Evolutionary conservation across 2,797 vertebrate species (phyloP).

Genomic region (Neosilurus hyrtlii): DNA sequence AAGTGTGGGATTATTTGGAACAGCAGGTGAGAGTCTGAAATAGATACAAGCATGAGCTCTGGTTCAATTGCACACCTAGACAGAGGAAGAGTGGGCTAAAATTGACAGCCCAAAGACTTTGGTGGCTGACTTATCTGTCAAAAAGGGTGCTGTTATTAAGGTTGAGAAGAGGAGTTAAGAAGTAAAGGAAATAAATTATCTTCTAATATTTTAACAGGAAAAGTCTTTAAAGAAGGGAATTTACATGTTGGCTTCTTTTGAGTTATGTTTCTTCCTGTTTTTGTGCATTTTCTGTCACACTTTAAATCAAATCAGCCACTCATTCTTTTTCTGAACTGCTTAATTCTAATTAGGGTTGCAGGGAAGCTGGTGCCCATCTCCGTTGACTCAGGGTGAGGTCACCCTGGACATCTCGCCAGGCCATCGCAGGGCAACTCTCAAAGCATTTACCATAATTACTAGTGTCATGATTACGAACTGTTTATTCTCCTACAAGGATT

Average conservation of each 20-base stretch:
- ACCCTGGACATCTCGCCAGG: too few species aligned
- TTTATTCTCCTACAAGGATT: background rate
- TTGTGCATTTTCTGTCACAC: background rate
- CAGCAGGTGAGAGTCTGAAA: conserved; percentile 10
- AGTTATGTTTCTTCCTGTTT: too few species aligned
- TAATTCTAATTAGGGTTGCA: too few species aligned
- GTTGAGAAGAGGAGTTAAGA: background rate
- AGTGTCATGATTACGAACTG: background rate
- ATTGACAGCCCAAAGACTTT: background rate
- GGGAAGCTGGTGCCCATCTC: too few species aligned
- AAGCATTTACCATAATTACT: background rate
- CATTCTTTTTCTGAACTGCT: too few species aligned
- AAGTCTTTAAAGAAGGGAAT: background rate
- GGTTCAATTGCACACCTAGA: background rate
- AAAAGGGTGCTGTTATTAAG: background rate
- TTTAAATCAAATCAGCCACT: too few species aligned
- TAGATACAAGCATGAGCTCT: conserved; percentile 7
- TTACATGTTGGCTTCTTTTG: too few species aligned
- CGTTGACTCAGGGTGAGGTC: too few species aligned
- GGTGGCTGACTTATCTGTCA: background rate
- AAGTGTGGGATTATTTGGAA: conserved; percentile 14
- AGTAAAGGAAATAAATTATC: background rate
- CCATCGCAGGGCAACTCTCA: background rate
- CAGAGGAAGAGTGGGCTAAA: background rate
- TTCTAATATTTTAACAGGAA: background rate